Percentiles rank a stretch among this genome's conserved stretches.
Evolutionary conservation across 2,888 invertebrate genomes (phyloP).

Genomic region (Malacosoma neustria): DNA sequence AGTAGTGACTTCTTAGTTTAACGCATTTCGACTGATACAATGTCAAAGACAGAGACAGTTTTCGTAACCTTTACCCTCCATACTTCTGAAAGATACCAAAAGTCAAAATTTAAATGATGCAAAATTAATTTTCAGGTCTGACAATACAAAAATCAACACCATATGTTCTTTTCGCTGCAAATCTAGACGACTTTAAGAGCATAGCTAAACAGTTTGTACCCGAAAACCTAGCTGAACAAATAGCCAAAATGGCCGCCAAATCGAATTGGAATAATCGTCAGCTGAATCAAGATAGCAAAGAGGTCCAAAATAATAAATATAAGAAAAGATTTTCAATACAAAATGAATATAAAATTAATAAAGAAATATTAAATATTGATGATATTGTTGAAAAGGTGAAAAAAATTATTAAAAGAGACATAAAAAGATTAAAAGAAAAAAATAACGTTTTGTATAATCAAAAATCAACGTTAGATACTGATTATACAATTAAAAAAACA

Average conservation of each 20-base stretch:
- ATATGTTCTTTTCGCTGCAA: constrained; percentile 29
- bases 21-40: too few species aligned
- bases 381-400: constrained; percentile 29
- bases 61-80: too few species aligned
- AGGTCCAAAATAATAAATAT: neutral
- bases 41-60: too few species aligned
- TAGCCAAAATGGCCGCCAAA: constrained; percentile 21
- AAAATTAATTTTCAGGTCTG: too few species aligned
- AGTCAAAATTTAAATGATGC: too few species aligned
- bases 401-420: constrained; percentile 16
- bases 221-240: constrained; percentile 21
- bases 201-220: constrained; percentile 32
- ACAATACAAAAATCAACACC: neutral
- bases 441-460: too few species aligned
- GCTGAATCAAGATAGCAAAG: too few species aligned
- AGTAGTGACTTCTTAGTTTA: too few species aligned
- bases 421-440: constrained; percentile 1
- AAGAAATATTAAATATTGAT: constrained; percentile 19
- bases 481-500: neutral
- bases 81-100: too few species aligned
- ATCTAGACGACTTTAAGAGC: constrained; percentile 30
- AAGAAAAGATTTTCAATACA: constrained; percentile 1
- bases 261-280: too few species aligned
- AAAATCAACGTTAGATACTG: too few species aligned
- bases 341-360: neutral